These are phyloP conservation scores for Sylvilagus bachmani DNA, from an alignment of 2,113 vertebrate genomes.

Conservation along the genomic window DNA sequence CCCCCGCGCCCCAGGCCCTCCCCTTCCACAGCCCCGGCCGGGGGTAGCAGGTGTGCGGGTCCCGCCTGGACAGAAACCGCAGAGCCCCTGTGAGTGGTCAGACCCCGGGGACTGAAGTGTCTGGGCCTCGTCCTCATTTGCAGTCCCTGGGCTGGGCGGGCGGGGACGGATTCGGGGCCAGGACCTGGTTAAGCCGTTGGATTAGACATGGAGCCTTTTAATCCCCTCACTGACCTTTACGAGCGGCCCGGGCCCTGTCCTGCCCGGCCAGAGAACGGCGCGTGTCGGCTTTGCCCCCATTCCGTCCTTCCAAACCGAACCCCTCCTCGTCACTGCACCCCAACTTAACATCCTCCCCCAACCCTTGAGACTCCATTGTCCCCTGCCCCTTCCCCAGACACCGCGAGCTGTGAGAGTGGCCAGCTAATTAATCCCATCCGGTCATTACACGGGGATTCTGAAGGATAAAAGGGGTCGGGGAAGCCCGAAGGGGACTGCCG, in stretches of 20 bases:
- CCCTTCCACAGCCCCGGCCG: neutral
- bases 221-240: slow-evolving; percentile 82
- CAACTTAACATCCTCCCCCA: neutral
- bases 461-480: slow-evolving; percentile 68
- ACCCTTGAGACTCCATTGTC: neutral
- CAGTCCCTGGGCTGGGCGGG: slow-evolving; percentile 4
- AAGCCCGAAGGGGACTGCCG: neutral
- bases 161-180: slow-evolving; percentile 36
- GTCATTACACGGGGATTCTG: slow-evolving; percentile 77
- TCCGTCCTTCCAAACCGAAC: neutral
- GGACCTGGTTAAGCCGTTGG: slow-evolving; percentile 74
- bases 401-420: neutral
- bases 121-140: slow-evolving; percentile 25
- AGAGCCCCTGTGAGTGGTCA: neutral
- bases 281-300: neutral
- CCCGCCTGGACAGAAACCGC: neutral
- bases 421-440: slow-evolving; percentile 82
- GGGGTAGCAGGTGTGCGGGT: neutral
- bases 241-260: neutral
- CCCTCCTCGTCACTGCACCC: neutral
- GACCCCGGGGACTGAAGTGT: slow-evolving; percentile 12
- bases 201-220: slow-evolving; percentile 79
- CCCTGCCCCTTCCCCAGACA: neutral
- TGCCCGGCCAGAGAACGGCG: neutral
- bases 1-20: neutral